These are phyloP conservation scores for Hirundo rustica DNA, from an alignment of 2,797 vertebrate species.

Conservation along the genomic window DNA sequence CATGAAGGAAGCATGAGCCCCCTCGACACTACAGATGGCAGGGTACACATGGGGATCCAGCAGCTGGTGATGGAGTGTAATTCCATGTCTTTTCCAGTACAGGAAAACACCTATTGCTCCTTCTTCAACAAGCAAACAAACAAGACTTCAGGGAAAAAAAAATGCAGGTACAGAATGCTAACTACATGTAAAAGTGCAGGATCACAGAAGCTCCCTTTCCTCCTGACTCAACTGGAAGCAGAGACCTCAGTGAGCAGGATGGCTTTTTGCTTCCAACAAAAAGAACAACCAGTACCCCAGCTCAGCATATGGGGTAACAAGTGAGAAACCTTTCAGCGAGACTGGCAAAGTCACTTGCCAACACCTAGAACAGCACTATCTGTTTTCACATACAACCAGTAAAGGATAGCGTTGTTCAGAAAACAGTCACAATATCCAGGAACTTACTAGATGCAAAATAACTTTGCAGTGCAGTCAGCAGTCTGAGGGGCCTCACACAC, in stretches of 20 bases:
- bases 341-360: slow-evolving; percentile 31
- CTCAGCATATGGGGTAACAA: background rate
- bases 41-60: accelerated
- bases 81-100: background rate
- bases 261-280: background rate
- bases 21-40: background rate
- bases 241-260: background rate
- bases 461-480: slow-evolving; percentile 33
- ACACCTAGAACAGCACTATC: background rate
- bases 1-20: background rate
- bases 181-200: background rate
- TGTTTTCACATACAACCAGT: background rate
- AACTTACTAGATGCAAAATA: slow-evolving; percentile 17
- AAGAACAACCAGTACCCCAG: background rate
- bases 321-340: background rate
- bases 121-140: background rate
- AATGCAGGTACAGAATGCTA: background rate
- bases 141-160: background rate
- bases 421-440: slow-evolving; percentile 22
- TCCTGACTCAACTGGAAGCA: background rate
- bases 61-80: accelerated
- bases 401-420: background rate
- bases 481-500: background rate
- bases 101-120: background rate
- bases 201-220: background rate